Evolutionary conservation across 64 coral and sea anemone species (phyloP).

Genomic region (Orbicella faveolata): DNA sequence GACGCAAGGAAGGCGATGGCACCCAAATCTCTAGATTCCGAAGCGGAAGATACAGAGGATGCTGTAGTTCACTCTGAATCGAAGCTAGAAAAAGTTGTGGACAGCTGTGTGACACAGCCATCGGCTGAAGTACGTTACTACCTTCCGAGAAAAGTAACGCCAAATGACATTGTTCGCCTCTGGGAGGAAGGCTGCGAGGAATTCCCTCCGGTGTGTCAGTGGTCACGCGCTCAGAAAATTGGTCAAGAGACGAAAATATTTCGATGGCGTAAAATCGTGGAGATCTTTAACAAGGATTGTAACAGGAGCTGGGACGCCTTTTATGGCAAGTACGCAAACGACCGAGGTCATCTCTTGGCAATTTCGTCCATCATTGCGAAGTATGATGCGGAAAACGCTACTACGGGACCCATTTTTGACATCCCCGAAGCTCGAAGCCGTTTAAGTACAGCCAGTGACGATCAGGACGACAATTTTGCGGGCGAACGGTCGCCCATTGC

Average conservation of each 20-base stretch:
- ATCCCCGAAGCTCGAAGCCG: constrained; percentile 43
- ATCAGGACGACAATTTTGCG: background rate
- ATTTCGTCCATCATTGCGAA: constrained; percentile 90
- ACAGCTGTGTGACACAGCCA: background rate
- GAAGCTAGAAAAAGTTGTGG: background rate
- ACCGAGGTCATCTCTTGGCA: constrained; percentile 71
- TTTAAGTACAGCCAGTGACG: background rate
- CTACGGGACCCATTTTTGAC: constrained; percentile 82
- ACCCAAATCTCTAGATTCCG: constrained; percentile 26
- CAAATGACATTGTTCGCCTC: constrained; percentile 88
- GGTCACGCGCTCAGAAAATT: constrained; percentile 96
- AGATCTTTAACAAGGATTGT: constrained; percentile 92
- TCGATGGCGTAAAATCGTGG: constrained; percentile 98
- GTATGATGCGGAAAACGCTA: constrained; percentile 75
- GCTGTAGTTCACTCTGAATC: background rate
- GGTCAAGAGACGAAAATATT: constrained; percentile 99
- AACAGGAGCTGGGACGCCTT: constrained; percentile 77
- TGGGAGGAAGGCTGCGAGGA: constrained; percentile 95
- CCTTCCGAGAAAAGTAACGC: constrained; percentile 93
- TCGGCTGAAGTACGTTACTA: constrained; percentile 69
- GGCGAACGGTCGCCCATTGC: background rate
- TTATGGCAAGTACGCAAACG: constrained; percentile 83
- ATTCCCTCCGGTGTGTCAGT: constrained; percentile 84
- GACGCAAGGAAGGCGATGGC: background rate
- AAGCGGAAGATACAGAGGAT: constrained; percentile 42